Evolutionary conservation across 2,113 vertebrate species (phyloP), one percentile per base, ranked within the genome.

Genomic region (Thalassarche chlororhynchos): DNA sequence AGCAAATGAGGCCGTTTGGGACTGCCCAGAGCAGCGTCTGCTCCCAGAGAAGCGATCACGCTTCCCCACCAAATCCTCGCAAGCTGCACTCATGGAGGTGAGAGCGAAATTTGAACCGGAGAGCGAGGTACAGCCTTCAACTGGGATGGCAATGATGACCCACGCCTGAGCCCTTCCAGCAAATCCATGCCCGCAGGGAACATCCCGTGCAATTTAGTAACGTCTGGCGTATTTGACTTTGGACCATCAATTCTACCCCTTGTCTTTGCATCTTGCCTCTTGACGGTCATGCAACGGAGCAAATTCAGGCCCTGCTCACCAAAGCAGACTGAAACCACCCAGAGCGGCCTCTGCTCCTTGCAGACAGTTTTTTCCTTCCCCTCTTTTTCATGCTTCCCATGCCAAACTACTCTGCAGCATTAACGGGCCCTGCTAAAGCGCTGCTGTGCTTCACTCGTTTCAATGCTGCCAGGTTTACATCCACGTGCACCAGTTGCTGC

Each of bases 31-130:
- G 72, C 72, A 51, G 51, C 0, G 0, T 6, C 80, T 74, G 54
- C 34, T 71, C 58, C 57, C 49, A 6, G 16, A 21, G 36, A 2
- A 34, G 19, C 1, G 3, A 49, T 9, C 29, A 6, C 4, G 0
- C 3, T 6, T 57, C 49, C n/a, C 62, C 61, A 5, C 9, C 21
- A 14, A 15, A 34, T 2, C 51, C 80, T 66, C 9, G 1, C 6
- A 11, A 52, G 71, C 31, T 4, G 17, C 38, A 2, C 12, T 25
- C 14, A 0, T 1, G 13, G 42, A 21, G 32, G 8, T 2, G 2
- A 84, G 24, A 61, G 34, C 0, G 0, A 76, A 29, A 34, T 25
- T 7, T 5, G 62, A 46, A 15, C 0, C 0, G 0, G 13, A 36
- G 38, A 4, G 12, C 0, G 6, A 25, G 24, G 54, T 40, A 6